Conservation (phyloP, 2,888 invertebrate genomes). For the Conomelus anceps region DNA sequence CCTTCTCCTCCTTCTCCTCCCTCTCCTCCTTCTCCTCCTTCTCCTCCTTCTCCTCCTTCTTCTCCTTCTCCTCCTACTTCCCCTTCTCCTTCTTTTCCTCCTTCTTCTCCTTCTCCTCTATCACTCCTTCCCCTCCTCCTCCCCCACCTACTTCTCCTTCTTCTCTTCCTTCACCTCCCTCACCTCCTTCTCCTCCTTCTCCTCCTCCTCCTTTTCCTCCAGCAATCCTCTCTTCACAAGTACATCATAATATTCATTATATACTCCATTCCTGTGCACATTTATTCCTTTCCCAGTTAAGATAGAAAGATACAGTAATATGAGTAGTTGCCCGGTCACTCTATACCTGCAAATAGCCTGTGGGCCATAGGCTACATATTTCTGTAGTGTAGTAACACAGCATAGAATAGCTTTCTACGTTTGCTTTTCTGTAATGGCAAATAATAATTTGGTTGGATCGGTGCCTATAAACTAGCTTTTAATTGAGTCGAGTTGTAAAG, state of each 20-base stretch:
- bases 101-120: neutral
- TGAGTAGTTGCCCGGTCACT: too few relatives aligned
- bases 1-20: neutral
- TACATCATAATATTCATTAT: too few relatives aligned
- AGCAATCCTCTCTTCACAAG: neutral
- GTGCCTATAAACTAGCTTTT: neutral
- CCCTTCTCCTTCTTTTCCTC: too few relatives aligned
- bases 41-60: too few relatives aligned
- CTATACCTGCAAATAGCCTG: too few relatives aligned
- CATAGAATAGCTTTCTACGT: neutral
- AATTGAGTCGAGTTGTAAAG: neutral
- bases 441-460: neutral
- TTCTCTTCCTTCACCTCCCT: neutral
- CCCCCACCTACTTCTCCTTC: neutral
- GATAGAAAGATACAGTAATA: neutral
- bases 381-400: too few relatives aligned
- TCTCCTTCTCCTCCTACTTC: too few relatives aligned
- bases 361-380: neutral
- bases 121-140: neutral
- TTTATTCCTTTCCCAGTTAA: too few relatives aligned
- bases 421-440: neutral
- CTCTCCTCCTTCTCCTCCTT: neutral
- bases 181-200: neutral
- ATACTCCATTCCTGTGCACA: neutral
- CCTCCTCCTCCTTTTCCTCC: neutral